Base-by-base conservation (phyloP, 2,797 vertebrate genomes). In the Scolopax bukidnonensis region DNA sequence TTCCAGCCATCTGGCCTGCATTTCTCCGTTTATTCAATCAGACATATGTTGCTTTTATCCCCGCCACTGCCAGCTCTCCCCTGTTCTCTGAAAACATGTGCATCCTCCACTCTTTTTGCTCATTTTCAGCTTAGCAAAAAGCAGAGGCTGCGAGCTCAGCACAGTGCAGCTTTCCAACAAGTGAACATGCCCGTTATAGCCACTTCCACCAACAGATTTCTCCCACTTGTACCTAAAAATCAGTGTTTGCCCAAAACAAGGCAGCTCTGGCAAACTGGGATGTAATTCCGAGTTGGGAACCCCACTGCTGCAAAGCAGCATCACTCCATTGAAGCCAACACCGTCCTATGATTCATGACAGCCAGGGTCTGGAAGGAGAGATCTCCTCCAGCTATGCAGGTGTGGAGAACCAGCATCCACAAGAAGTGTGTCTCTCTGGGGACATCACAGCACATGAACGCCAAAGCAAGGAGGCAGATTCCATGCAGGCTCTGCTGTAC, bases 31-130 rank as follows among this genome's bases (percentile, higher is more conserved):
- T 45, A 10, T 28, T 71, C 83, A 8, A 54, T 68, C 84, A 84
- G 84, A 77, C 95, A 91, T 33, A 54, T 85, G 91, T 65, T 95
- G 90, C 94, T 97, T 87, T 89, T 53, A 95, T 93, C 92, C 76
- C 81, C 16, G 11, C 43, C 60, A 32, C 91, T 41, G 57, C 84
- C 91, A 80, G 85, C 89, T 90, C 86, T 78, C 70, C 83, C 86
- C 83, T 84, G 41, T 4, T 87, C 95, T 68, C 91, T 48, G 60
- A 8, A 70, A 79, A 84, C 91, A 74, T 1, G 33, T 83, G 78
- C 84, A 32, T n/a, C 82, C 79, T 89, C 40, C 47, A 1, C 56
- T 15, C 65, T 11, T 89, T 63, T 89, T 63, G 79, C 91, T 95
- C 69, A 6, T 40, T 76, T 67, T 16, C 85, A 81, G 92, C 86